A percentile compares a stretch with the other conserved stretches of the same genome.
Evolutionary conservation across 1,140 invertebrate species (phyloP).

Genomic region (Pachypeltis micranthus): DNA sequence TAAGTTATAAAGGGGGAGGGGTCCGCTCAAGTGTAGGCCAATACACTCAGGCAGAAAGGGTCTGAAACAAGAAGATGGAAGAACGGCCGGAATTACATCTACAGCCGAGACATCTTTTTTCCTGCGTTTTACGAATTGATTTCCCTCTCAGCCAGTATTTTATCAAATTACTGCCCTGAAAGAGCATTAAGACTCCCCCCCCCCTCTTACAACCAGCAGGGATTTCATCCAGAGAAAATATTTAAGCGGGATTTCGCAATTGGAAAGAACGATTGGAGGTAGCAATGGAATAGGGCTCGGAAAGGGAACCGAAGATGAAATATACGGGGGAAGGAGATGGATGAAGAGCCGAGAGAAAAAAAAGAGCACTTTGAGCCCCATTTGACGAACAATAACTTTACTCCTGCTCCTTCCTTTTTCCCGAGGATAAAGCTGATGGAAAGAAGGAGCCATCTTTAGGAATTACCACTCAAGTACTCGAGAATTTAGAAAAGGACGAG

Average conservation of each 20-base stretch:
- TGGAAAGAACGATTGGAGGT: not conserved
- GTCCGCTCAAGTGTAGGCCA: too few relatives aligned
- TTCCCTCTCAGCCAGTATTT: not conserved
- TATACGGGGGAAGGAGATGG: not conserved
- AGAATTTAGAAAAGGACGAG: too few relatives aligned
- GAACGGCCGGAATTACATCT: too few relatives aligned
- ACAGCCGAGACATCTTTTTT: too few relatives aligned
- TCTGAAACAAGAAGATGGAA: too few relatives aligned
- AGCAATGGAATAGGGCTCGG: too few relatives aligned
- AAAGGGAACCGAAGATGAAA: not conserved
- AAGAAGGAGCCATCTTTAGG: not conserved
- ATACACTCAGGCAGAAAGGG: too few relatives aligned
- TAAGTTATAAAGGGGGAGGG: too few relatives aligned
- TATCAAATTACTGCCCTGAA: not conserved
- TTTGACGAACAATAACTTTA: constrained; percentile 7
- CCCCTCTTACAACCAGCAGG: not conserved
- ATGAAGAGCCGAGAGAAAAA: not conserved
- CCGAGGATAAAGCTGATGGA: not conserved
- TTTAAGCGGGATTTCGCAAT: constrained; percentile 8
- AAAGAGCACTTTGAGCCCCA: not conserved
- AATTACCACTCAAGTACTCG: constrained; percentile 3
- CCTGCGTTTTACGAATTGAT: not conserved
- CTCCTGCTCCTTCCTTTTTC: constrained; percentile 3
- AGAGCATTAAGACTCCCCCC: not conserved
- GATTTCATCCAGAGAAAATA: constrained; percentile 5